A percentile compares a stretch with the other conserved stretches of the same genome.
Conservation (phyloP, 1,140 invertebrate genomes). For the Asbolus verrucosus region DNA sequence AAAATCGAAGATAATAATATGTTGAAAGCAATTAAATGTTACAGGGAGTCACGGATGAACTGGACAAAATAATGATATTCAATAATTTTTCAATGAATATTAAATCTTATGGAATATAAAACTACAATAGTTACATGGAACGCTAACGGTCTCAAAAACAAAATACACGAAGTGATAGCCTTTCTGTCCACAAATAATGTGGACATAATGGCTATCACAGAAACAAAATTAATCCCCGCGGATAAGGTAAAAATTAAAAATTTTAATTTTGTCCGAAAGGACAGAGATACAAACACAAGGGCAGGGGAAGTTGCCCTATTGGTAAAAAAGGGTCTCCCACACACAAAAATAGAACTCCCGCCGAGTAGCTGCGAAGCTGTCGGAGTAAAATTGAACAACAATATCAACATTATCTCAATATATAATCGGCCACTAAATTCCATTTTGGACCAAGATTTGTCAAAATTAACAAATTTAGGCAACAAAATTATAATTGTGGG, state of each 20-base stretch:
- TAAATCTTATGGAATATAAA: background rate
- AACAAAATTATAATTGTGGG: too few relatives aligned
- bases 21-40: too few relatives aligned
- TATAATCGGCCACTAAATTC: conserved; percentile 5
- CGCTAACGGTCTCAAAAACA: background rate
- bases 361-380: background rate
- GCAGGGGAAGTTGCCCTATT: background rate
- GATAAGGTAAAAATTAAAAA: conserved; percentile 12
- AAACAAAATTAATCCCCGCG: background rate
- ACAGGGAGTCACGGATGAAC: too few relatives aligned
- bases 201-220: conserved; percentile 5
- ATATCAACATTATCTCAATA: background rate
- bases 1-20: too few relatives aligned
- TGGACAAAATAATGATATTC: too few relatives aligned
- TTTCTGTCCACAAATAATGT: background rate
- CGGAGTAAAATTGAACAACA: background rate
- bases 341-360: background rate
- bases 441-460: background rate
- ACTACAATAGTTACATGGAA: conserved; percentile 1
- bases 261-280: background rate
- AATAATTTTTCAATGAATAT: background rate
- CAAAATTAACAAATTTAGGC: background rate
- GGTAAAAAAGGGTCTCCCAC: background rate
- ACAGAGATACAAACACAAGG: background rate
- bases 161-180: background rate